phyloP scores from a whole-genome alignment of 2,113 vertebrate genomes.

The Psammodynastes pulverulentus region DNA sequence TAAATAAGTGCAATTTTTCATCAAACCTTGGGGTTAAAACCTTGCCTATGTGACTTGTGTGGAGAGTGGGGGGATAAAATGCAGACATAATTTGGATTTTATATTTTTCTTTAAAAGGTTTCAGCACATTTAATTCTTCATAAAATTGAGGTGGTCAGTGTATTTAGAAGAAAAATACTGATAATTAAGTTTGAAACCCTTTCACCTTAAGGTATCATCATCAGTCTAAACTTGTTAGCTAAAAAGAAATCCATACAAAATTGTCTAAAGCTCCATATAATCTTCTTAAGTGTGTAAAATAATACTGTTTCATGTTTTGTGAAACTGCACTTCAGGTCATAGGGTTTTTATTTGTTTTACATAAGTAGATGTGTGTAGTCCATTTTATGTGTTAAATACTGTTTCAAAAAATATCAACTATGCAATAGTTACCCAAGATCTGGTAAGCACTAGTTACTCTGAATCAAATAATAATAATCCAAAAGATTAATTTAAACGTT shows the following conservation, averaged over 20 bases:
- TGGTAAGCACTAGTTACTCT: not conserved
- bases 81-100: not conserved
- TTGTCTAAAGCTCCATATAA: not conserved
- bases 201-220: constrained; percentile 44
- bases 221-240: constrained; percentile 32
- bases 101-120: constrained; percentile 10
- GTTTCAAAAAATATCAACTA: constrained; percentile 11
- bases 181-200: constrained; percentile 39
- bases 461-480: not conserved
- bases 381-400: not conserved
- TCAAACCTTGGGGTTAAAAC: constrained; percentile 30
- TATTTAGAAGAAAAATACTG: constrained; percentile 48
- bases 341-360: constrained; percentile 30
- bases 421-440: constrained; percentile 5
- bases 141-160: constrained; percentile 37
- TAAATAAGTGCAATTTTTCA: constrained; percentile 52
- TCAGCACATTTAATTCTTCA: constrained; percentile 41
- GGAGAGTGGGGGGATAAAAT: constrained; percentile 26
- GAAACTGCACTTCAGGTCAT: constrained; percentile 27
- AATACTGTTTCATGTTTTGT: constrained; percentile 39
- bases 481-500: constrained; percentile 13
- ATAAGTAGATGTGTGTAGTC: constrained; percentile 32
- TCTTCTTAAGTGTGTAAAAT: constrained; percentile 28
- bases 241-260: constrained; percentile 13
- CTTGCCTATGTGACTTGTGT: constrained; percentile 37